Conservation (phyloP, 2,888 invertebrate genomes). For the Tenthredo distinguenda region DNA sequence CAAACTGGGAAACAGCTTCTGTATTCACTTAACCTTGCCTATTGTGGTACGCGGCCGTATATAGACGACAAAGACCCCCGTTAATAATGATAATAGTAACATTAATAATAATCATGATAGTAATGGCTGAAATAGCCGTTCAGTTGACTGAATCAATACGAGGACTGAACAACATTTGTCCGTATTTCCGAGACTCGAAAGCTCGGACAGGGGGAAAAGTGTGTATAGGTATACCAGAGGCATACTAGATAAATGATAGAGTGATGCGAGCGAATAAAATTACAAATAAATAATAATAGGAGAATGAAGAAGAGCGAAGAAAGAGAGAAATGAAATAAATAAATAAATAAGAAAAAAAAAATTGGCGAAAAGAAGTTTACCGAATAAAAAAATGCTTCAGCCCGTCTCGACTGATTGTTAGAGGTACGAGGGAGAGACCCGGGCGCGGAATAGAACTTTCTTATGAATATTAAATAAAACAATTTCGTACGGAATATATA, state of each 20-base stretch:
- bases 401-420: neutral
- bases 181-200: neutral
- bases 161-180: neutral
- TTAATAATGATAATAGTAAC: neutral
- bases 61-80: neutral
- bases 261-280: neutral
- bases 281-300: neutral
- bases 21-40: neutral
- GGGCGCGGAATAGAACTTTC: constrained; percentile 26
- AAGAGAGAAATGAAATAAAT: neutral
- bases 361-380: neutral
- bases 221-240: neutral
- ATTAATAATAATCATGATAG: neutral
- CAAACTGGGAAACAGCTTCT: neutral
- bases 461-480: constrained; percentile 52
- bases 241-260: neutral
- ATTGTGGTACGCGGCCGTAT: neutral
- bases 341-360: neutral
- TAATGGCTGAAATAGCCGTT: neutral
- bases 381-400: neutral
- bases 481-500: constrained; percentile 28
- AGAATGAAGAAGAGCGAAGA: neutral
- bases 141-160: neutral
- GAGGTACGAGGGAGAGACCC: neutral
- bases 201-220: neutral